Evolutionary conservation across 2,888 invertebrate species (phyloP), one percentile per base, ranked within the genome.

Genomic region (Stenolophus ochropezus): DNA sequence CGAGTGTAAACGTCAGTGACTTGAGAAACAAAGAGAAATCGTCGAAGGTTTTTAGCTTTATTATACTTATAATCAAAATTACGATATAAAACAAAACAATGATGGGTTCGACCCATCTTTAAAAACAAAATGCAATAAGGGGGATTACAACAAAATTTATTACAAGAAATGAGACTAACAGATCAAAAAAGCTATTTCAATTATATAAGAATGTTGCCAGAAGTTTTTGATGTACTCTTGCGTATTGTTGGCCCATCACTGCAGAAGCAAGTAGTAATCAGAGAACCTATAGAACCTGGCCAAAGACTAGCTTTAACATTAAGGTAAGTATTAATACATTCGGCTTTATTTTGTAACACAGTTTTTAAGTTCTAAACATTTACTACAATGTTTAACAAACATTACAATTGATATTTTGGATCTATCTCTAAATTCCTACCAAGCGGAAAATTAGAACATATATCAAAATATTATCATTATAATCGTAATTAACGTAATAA

Each of bases 291-390:
- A 78, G 82, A 82, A 71, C 83, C 85, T 73, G 85, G 83, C 82
- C 83, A 84, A 82, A 85, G 84, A 73, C 80, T 86, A 58, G 84
- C 85, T 81, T 65, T 85, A 33, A 86, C 85, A 71, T 83, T 85
- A 83, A 84, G 84, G 85, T 85, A 83, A 80, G 51, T 21, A n/a
- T 65, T 25, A 25, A 33, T n/a, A 49, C n/a, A 16, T n/a, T n/a
- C n/a, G n/a, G n/a, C n/a, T n/a, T n/a, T n/a, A n/a, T n/a, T n/a
- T n/a, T n/a, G n/a, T n/a, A n/a, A n/a, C n/a, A n/a, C n/a, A n/a
- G n/a, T n/a, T n/a, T n/a, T n/a, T n/a, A n/a, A n/a, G n/a, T n/a
- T n/a, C n/a, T n/a, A n/a, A n/a, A n/a, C n/a, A n/a, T n/a, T n/a
- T n/a, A n/a, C n/a, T n/a, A n/a, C n/a, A n/a, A n/a, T n/a, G n/a